These are phyloP conservation scores for Spizaetus ornatus DNA, from an alignment of 2,113 vertebrate genomes.

Conservation along the genomic window DNA sequence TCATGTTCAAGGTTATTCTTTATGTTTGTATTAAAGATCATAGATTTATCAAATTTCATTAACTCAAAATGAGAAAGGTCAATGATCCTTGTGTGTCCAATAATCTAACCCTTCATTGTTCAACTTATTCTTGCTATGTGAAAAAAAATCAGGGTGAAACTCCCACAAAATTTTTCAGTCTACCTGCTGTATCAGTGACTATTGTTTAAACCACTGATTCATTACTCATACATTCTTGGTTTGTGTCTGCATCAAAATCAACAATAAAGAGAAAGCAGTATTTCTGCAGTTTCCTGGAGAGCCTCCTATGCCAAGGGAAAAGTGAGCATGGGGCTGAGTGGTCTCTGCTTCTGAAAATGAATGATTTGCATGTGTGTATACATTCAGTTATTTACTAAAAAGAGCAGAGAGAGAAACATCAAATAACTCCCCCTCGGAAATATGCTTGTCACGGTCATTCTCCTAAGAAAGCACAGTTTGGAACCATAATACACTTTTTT, in stretches of 20 bases:
- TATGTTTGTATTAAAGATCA: neutral
- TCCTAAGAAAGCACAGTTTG: neutral
- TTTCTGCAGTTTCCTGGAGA: neutral
- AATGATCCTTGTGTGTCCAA: neutral
- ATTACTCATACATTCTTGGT: neutral
- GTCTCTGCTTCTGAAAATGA: neutral
- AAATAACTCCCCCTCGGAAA: neutral
- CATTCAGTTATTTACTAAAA: neutral
- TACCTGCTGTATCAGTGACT: neutral
- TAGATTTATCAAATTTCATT: neutral
- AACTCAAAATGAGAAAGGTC: neutral
- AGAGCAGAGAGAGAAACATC: neutral
- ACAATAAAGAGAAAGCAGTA: neutral
- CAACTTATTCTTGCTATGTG: neutral
- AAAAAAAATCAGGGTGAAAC: neutral
- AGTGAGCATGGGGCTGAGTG: neutral
- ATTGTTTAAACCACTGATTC: neutral
- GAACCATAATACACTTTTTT: neutral
- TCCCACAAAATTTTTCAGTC: neutral
- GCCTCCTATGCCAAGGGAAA: neutral
- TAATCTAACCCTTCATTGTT: neutral
- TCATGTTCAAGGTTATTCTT: neutral
- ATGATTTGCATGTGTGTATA: accelerated
- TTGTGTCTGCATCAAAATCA: neutral
- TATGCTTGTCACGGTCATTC: neutral